These are phyloP conservation scores for Eulemur coronatus DNA, from an alignment of 2,797 vertebrate genomes.

Conservation along the genomic window DNA sequence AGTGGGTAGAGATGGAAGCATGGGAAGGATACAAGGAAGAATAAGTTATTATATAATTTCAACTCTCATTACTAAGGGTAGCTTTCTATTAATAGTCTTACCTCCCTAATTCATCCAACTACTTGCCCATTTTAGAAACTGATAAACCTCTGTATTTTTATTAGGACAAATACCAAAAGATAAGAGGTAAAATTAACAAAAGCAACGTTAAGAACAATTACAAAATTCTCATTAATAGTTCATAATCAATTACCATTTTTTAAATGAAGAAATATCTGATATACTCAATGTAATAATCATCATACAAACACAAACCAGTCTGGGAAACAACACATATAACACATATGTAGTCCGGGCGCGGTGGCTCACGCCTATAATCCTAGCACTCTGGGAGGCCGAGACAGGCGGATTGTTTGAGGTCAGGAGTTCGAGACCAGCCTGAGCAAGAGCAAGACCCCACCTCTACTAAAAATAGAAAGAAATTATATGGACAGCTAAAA, in stretches of 20 bases:
- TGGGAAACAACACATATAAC: neutral
- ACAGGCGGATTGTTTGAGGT: too few species aligned
- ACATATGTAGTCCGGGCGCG: neutral
- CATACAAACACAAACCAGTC: neutral
- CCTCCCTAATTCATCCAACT: neutral
- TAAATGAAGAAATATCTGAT: conserved; percentile 36
- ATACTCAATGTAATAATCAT: neutral
- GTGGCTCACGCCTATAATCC: too few species aligned
- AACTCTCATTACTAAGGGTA: neutral
- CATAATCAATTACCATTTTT: neutral
- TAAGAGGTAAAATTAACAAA: conserved; percentile 1
- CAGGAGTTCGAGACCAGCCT: too few species aligned
- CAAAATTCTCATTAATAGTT: neutral
- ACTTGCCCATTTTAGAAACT: conserved; percentile 11
- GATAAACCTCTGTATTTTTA: neutral
- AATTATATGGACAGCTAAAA: too few species aligned
- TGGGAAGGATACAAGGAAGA: neutral
- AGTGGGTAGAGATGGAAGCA: neutral
- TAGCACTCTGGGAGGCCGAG: too few species aligned
- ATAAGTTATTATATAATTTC: neutral
- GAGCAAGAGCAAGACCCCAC: too few species aligned
- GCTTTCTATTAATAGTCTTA: neutral
- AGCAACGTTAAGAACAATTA: conserved; percentile 23
- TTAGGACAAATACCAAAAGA: conserved; percentile 15
- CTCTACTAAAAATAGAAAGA: too few species aligned